Evolutionary conservation across 2,113 vertebrate genomes (phyloP).

Genomic region (Brienomyrus brachyistius): DNA sequence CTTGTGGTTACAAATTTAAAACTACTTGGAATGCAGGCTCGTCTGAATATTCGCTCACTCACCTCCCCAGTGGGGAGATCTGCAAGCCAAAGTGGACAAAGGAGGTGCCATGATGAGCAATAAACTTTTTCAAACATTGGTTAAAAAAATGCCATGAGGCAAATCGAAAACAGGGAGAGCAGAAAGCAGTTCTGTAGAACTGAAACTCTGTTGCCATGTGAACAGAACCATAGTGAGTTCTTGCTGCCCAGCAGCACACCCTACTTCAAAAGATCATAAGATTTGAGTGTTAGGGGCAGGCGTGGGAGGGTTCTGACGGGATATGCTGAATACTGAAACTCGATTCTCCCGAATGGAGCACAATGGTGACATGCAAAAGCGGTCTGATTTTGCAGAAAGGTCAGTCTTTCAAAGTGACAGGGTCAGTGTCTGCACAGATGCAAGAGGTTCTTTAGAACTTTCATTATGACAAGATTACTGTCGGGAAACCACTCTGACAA

Average conservation of each 20-base stretch:
- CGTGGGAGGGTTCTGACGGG: not conserved
- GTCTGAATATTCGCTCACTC: not conserved
- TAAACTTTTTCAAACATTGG: not conserved
- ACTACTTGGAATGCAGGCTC: not conserved
- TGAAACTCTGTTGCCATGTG: not conserved
- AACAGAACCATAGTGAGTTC: not conserved
- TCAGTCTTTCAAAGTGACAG: not conserved
- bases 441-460: not conserved
- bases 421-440: not conserved
- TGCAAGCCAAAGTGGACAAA: not conserved
- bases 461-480: not conserved
- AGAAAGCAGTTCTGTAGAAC: not conserved
- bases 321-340: not conserved
- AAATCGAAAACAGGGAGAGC: not conserved
- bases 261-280: not conserved
- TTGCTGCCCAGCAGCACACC: not conserved
- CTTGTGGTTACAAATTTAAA: not conserved
- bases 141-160: not conserved
- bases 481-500: not conserved
- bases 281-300: not conserved
- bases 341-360: not conserved
- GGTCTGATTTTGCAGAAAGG: not conserved
- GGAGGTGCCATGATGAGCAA: not conserved
- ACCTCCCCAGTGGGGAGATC: not conserved
- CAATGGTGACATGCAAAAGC: not conserved